These are phyloP conservation scores for Ashinkailepas kermadecensis DNA, from an alignment of 2,888 invertebrate genomes.

Conservation along the genomic window DNA sequence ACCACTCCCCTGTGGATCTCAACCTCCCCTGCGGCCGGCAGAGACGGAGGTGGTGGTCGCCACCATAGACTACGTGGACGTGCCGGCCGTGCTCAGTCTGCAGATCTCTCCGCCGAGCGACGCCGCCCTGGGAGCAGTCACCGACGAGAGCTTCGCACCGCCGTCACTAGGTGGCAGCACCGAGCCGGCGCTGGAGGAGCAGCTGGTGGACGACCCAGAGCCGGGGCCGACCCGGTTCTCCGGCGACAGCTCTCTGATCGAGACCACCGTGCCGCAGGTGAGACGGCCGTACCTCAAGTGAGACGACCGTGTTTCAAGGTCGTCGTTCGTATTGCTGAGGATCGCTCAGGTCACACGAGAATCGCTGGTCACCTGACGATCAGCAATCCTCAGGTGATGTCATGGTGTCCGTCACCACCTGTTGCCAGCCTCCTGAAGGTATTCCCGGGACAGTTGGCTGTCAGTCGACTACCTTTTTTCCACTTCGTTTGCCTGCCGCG, in stretches of 20 bases:
- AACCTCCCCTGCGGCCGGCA: not conserved
- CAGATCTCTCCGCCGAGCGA: not conserved
- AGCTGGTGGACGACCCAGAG: constrained; percentile 1
- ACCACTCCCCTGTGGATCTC: too few relatives aligned
- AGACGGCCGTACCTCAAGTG: not conserved
- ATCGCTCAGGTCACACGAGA: too few relatives aligned
- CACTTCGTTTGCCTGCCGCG: too few relatives aligned
- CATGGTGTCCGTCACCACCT: too few relatives aligned
- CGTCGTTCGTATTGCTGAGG: too few relatives aligned
- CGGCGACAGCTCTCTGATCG: not conserved
- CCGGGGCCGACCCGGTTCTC: constrained; percentile 2
- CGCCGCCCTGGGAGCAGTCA: not conserved
- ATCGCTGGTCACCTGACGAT: too few relatives aligned
- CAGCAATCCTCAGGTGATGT: too few relatives aligned
- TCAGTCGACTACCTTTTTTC: too few relatives aligned
- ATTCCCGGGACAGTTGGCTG: too few relatives aligned
- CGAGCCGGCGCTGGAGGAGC: not conserved
- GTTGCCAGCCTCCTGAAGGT: too few relatives aligned
- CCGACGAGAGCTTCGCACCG: not conserved
- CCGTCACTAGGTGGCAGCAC: not conserved
- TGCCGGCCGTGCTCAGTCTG: not conserved
- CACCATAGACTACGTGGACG: not conserved
- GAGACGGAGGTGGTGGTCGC: not conserved
- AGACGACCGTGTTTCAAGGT: not conserved
- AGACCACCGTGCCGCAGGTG: not conserved